These are phyloP conservation scores for Todiramphus chloris DNA, from an alignment of 2,113 vertebrate genomes.

Conservation along the genomic window DNA sequence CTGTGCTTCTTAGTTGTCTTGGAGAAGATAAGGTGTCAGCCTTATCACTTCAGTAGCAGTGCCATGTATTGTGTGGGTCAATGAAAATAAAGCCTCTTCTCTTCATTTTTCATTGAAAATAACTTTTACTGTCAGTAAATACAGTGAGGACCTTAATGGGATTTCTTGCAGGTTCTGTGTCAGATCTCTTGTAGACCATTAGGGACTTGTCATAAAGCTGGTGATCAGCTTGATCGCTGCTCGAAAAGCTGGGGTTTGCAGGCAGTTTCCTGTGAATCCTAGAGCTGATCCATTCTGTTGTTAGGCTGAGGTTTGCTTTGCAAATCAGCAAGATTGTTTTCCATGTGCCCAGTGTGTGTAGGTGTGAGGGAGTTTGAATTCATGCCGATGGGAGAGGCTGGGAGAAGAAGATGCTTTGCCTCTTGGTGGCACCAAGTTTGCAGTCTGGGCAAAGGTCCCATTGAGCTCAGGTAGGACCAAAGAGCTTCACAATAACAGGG, in stretches of 20 bases:
- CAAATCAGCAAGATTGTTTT: neutral
- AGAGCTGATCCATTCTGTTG: neutral
- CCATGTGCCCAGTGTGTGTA: neutral
- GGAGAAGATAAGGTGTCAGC: neutral
- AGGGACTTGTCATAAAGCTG: neutral
- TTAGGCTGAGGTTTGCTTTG: neutral
- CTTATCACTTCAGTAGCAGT: neutral
- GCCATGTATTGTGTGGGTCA: fast-evolving
- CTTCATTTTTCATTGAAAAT: neutral
- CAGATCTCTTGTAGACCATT: neutral
- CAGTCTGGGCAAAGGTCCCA: neutral
- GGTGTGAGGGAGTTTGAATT: neutral
- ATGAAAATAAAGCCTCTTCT: neutral
- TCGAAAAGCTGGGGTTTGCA: neutral
- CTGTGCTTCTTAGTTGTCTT: neutral
- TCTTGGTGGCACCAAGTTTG: neutral
- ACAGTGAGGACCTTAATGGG: neutral
- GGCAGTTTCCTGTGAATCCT: neutral
- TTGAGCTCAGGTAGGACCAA: neutral
- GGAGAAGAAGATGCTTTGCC: neutral
- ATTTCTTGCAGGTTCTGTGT: neutral
- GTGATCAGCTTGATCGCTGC: neutral
- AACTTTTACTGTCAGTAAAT: neutral
- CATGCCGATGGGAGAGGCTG: neutral
- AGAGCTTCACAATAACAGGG: neutral